These are phyloP conservation scores for Cryptomyrus ogoouensis DNA, from an alignment of 2,113 vertebrate genomes.

Conservation along the genomic window DNA sequence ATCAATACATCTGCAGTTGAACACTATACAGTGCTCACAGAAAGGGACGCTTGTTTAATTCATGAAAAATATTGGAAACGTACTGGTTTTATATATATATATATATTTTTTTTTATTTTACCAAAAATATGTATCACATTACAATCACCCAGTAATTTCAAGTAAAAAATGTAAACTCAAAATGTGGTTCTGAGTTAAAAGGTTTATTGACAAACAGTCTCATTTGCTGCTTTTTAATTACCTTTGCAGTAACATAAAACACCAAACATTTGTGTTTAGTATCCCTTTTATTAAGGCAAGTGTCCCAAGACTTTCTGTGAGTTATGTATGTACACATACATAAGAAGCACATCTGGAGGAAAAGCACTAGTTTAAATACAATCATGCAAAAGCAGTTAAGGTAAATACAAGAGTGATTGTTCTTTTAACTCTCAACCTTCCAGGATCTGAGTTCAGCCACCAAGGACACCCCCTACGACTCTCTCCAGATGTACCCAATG, in stretches of 20 bases:
- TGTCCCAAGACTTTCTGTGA: not conserved
- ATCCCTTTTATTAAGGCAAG: not conserved
- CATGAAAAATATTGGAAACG: not conserved
- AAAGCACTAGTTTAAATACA: not conserved
- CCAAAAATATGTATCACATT: no score
- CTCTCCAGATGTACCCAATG: constrained; percentile 76
- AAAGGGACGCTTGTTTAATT: not conserved
- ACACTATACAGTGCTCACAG: not conserved
- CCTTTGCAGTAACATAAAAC: not conserved
- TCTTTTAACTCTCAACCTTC: not conserved
- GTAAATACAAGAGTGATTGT: not conserved
- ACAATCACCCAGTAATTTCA: not conserved
- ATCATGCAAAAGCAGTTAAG: not conserved
- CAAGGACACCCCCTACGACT: constrained; percentile 78
- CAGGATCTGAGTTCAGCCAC: constrained; percentile 75
- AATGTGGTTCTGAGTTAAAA: not conserved
- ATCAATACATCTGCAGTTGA: not conserved
- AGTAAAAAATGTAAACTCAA: not conserved
- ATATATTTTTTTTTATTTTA: no score
- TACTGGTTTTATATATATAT: not conserved
- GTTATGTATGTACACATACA: not conserved
- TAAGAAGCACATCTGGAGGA: not conserved
- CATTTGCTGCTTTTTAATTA: not conserved
- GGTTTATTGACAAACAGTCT: not conserved
- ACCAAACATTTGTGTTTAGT: not conserved